Base-by-base conservation (phyloP, 2,113 vertebrate species). In the Argyrosomus japonicus region DNA sequence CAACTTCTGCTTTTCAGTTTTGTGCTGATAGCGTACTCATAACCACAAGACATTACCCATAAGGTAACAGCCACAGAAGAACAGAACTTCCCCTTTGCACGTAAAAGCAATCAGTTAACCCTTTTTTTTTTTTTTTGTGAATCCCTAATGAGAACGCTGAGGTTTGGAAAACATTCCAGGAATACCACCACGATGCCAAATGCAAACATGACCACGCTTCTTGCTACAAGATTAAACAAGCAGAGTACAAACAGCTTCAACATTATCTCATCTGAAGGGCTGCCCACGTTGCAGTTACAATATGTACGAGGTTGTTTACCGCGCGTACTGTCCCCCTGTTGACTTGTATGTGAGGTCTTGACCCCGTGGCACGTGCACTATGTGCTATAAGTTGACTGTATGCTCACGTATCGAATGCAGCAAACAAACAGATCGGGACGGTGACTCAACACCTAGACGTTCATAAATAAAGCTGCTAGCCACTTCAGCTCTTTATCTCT, bases 151-250 rank as follows among this genome's bases (percentile, higher is more conserved):
- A 36, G 32, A 58, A 21, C 10, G 1, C 19, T 6, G 29, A 18
- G 61, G n/a, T 57, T 47, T 57, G 40, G 60, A 85, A 83, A 82
- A 83, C 83, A 90, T 91, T 88, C 87, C 81, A 71, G 61, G 58
- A 72, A 91, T 79, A 56, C 77, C 82, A 67, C n/a, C 82, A 69
- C n/a, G 9, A 32, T 4, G 29, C 43, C n/a, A 40, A 50, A 82
- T 1, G 17, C 70, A 80, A 85, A 88, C 71, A 88, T 13, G 23
- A 57, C 48, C 70, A 64, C 75, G 65, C 65, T 58, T 65, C 50
- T 21, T 18, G 45, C 68, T 45, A 51, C 36, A 62, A 32, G 57
- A 79, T 74, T 13, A 15, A 25, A 56, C 60, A 53, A 21, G 27
- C 45, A 14, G 23, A 15, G 62, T 2, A 29, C 17, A 75, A 60